phyloP scores from a whole-genome alignment of 2,113 vertebrate species.

The Saccopteryx leptura region DNA sequence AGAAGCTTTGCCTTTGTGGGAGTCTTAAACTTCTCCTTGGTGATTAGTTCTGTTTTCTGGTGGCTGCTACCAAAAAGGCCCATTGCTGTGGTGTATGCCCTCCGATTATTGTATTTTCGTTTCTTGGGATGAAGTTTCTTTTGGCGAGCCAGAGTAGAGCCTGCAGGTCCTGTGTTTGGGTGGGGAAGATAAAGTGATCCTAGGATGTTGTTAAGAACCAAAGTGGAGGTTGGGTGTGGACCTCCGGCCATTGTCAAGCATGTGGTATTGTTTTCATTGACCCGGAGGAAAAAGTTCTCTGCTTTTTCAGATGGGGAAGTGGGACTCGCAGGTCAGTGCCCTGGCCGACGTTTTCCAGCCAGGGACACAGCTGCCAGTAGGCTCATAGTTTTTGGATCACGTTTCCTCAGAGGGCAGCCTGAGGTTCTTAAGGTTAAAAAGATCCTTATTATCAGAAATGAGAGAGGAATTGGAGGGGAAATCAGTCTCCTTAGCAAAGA shows the following conservation, averaged over 20 bases:
- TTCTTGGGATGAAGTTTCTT: conserved; percentile 13
- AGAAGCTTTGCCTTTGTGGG: background rate
- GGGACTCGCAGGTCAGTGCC: background rate
- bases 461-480: conserved; percentile 12
- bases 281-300: background rate
- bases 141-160: background rate
- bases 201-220: conserved; percentile 12
- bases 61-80: background rate
- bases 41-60: background rate
- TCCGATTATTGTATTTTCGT: conserved; percentile 26
- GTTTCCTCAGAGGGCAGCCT: background rate
- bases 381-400: background rate
- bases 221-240: background rate
- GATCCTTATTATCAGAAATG: background rate
- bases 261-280: conserved; percentile 11
- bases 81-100: background rate
- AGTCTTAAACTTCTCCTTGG: background rate
- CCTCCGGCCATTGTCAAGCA: background rate
- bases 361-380: background rate
- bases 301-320: background rate
- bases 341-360: background rate
- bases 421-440: background rate
- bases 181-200: background rate
- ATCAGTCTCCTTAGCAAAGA: background rate
- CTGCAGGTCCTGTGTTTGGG: background rate